phyloP scores from a whole-genome alignment of 2,888 invertebrate genomes.

The Eupithecia abbreviata region DNA sequence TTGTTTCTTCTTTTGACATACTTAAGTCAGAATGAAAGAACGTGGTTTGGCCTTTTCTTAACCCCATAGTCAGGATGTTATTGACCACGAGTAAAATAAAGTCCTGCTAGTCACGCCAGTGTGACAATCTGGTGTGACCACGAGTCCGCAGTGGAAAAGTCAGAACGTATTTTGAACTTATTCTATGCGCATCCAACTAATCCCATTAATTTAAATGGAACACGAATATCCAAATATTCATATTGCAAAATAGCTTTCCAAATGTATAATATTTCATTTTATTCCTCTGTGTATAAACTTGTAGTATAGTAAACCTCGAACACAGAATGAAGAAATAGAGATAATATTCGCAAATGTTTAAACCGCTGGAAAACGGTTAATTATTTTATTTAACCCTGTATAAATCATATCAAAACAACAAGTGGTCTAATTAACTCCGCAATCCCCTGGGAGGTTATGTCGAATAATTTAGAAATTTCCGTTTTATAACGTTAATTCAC shows the following conservation, averaged over 20 bases:
- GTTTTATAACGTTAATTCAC: not conserved
- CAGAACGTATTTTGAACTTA: not conserved
- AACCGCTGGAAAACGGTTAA: not conserved
- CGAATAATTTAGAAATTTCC: conserved; percentile 3
- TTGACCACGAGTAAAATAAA: not conserved
- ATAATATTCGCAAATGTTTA: not conserved
- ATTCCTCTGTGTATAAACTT: not conserved
- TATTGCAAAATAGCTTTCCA: not conserved
- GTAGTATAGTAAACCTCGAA: not conserved
- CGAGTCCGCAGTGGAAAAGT: not conserved
- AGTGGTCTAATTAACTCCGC: conserved; percentile 25
- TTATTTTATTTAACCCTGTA: conserved; percentile 13
- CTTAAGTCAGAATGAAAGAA: not conserved
- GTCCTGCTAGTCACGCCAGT: no score
- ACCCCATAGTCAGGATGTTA: not conserved
- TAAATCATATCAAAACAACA: conserved; percentile 11
- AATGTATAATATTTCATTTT: not conserved
- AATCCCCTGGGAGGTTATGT: conserved; percentile 8
- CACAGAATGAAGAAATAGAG: not conserved
- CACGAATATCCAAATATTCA: not conserved
- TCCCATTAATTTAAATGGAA: not conserved
- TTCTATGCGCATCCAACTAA: not conserved
- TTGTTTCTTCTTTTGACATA: not conserved
- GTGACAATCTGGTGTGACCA: no score
- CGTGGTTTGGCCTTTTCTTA: not conserved